phyloP scores from a whole-genome alignment of 2,113 vertebrate species.

The Chionodraco myersi region DNA sequence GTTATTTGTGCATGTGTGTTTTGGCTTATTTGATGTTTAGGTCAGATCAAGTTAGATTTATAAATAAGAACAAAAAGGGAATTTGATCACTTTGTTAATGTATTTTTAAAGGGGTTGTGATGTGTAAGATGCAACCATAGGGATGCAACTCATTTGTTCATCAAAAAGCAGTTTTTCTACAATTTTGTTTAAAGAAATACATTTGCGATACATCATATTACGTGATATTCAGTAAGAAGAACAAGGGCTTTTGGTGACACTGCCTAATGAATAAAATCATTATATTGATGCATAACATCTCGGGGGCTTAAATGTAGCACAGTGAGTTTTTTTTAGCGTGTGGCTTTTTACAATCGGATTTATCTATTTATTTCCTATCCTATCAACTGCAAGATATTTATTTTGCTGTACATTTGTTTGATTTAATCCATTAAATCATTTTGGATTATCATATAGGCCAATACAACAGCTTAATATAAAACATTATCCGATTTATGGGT shows the following conservation, averaged over 20 bases:
- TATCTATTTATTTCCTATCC: neutral
- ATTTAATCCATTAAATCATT: neutral
- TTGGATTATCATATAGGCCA: constrained; percentile 1
- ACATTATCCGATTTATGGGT: constrained; percentile 18
- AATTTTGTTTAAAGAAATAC: neutral
- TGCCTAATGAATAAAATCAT: neutral
- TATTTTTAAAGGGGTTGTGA: too few relatives aligned
- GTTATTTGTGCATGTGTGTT: neutral
- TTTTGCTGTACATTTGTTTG: neutral
- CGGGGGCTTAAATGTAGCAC: too few relatives aligned
- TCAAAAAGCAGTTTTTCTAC: neutral
- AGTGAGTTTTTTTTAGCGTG: neutral
- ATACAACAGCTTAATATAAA: constrained; percentile 5
- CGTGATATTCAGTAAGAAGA: neutral
- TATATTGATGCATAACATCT: neutral
- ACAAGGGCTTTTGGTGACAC: neutral
- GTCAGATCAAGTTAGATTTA: neutral
- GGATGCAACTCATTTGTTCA: neutral
- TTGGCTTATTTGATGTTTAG: neutral
- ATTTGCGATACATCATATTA: neutral
- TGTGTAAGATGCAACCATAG: neutral
- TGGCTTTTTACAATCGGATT: neutral
- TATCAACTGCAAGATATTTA: neutral
- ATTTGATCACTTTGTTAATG: too few relatives aligned
- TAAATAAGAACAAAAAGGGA: neutral